These are phyloP conservation scores for Agonopterix heracliana DNA, from an alignment of 2,888 invertebrate genomes.

Conservation along the genomic window DNA sequence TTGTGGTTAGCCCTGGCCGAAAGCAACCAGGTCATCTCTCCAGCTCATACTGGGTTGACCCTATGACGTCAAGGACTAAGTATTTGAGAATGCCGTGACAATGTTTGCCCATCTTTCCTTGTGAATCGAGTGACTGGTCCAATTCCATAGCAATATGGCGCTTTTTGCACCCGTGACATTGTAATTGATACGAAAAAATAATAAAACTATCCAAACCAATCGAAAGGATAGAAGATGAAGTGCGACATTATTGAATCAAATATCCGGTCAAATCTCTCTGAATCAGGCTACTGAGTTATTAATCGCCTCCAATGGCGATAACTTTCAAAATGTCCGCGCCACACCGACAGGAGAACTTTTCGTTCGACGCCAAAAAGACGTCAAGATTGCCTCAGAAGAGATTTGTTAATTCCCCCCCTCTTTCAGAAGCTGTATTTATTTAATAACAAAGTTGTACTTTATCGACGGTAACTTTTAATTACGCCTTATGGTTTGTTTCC, in stretches of 20 bases:
- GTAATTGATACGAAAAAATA: too few species aligned
- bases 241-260: background rate
- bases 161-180: too few species aligned
- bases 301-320: conserved; percentile 5
- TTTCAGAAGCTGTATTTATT: conserved; percentile 43
- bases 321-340: conserved; percentile 5
- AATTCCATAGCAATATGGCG: too few species aligned
- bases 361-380: conserved; percentile 27
- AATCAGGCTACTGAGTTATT: conserved; percentile 5
- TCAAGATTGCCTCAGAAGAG: conserved; percentile 11
- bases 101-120: too few species aligned
- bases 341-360: conserved; percentile 17
- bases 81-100: too few species aligned
- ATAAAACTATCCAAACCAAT: too few species aligned
- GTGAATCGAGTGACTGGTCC: too few species aligned
- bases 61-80: too few species aligned
- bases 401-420: conserved; percentile 20
- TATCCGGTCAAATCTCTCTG: background rate
- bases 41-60: too few species aligned
- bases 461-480: conserved; percentile 48
- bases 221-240: too few species aligned
- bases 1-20: too few species aligned
- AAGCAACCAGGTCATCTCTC: too few species aligned
- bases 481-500: conserved; percentile 22
- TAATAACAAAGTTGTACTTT: conserved; percentile 41